Evolutionary conservation across 1,140 invertebrate species (phyloP).

Genomic region (Caenorhabditis remanei): DNA sequence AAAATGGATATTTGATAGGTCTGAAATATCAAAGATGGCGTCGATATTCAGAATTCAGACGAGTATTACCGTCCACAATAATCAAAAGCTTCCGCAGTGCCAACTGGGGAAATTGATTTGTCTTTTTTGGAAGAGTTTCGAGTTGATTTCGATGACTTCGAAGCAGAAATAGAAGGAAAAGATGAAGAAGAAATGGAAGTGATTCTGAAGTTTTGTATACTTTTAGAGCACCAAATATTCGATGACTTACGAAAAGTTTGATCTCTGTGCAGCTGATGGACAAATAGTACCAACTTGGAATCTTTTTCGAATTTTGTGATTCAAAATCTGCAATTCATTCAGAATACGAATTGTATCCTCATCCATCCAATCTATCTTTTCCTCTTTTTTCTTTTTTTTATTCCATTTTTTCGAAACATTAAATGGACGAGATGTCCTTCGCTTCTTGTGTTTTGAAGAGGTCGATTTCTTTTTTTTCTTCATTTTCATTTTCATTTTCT

Average conservation of each 20-base stretch:
- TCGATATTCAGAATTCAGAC: neutral
- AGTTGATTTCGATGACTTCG: neutral
- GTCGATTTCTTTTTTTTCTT: neutral
- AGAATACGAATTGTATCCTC: neutral
- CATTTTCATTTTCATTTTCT: neutral
- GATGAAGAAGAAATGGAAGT: neutral
- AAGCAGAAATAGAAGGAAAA: no score
- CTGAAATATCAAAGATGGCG: neutral
- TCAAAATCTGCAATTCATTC: slow-evolving; percentile 35
- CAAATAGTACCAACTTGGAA: neutral
- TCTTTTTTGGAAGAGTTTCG: neutral
- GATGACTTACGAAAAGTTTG: no score
- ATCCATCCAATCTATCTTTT: neutral
- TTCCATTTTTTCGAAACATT: neutral
- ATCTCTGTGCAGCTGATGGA: no score
- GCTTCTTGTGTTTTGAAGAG: neutral
- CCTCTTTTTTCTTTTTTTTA: neutral
- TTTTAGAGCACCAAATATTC: no score
- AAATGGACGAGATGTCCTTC: neutral
- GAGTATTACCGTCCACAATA: neutral
- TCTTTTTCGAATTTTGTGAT: neutral
- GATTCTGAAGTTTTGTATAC: neutral
- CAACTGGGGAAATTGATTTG: neutral
- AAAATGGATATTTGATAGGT: neutral
- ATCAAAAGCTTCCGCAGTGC: slow-evolving; percentile 25